Conservation (phyloP, 1,140 invertebrate genomes). For the Psix sp. region DNA sequence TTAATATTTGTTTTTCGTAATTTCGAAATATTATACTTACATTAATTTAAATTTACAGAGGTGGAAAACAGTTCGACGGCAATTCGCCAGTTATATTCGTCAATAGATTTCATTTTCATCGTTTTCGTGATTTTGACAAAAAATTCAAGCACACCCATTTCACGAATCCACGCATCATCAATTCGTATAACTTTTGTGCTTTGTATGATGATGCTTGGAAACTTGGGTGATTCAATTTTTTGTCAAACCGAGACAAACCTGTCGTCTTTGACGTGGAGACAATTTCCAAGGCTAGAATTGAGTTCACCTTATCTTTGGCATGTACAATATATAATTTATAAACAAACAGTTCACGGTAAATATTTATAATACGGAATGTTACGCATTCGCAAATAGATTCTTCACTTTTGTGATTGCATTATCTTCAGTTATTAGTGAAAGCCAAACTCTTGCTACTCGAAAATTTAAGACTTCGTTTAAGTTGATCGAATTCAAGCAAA, state of each 20-base stretch:
- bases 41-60: constrained; percentile 58
- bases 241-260: constrained; percentile 30
- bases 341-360: constrained; percentile 49
- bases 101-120: constrained; percentile 34
- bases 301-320: constrained; percentile 68
- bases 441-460: too few species aligned
- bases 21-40: constrained; percentile 54
- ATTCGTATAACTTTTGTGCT: constrained; percentile 14
- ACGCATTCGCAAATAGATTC: too few species aligned
- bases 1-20: constrained; percentile 48
- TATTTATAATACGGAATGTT: constrained; percentile 49
- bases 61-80: constrained; percentile 54
- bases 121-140: constrained; percentile 20
- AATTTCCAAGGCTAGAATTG: constrained; percentile 64
- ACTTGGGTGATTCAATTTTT: constrained; percentile 20
- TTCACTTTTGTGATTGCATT: too few species aligned
- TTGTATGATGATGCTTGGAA: constrained; percentile 16
- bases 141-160: constrained; percentile 21
- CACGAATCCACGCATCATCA: constrained; percentile 2
- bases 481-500: too few species aligned
- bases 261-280: constrained; percentile 36
- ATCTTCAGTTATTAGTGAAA: too few species aligned
- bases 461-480: too few species aligned
- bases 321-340: constrained; percentile 61
- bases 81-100: constrained; percentile 49